phyloP scores from a whole-genome alignment of 2,797 vertebrate genomes.

The Artibeus jamaicensis region DNA sequence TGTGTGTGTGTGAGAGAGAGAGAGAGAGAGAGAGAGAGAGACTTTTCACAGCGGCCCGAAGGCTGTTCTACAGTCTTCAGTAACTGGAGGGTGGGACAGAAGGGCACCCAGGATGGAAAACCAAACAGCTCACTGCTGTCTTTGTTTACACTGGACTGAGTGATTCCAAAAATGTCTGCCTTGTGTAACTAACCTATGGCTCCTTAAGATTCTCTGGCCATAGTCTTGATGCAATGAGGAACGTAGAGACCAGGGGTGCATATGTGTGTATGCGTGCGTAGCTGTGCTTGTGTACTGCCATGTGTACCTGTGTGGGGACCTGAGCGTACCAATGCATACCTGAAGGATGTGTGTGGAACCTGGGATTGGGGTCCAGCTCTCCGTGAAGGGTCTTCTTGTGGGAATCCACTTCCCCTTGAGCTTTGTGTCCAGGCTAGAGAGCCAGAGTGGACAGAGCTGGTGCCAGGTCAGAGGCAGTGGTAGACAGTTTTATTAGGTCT shows the following conservation, averaged over 20 bases:
- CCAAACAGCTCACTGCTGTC: slow-evolving; percentile 17
- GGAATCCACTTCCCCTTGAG: not conserved
- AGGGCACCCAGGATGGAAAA: slow-evolving; percentile 43
- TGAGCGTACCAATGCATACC: not conserved
- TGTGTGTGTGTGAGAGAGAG: not conserved
- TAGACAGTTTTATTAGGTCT: not conserved
- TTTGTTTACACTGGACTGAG: slow-evolving; percentile 49
- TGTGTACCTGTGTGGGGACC: not conserved
- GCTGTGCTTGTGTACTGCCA: not conserved
- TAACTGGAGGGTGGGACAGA: slow-evolving; percentile 38
- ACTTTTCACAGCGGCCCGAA: slow-evolving; percentile 47
- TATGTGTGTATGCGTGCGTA: not conserved
- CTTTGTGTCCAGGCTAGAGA: not conserved
- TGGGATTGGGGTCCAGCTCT: not conserved
- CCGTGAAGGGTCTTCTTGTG: not conserved
- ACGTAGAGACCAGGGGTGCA: not conserved
- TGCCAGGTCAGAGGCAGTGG: not conserved
- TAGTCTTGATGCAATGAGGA: not conserved
- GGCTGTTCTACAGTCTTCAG: slow-evolving; percentile 4
- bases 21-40: not conserved
- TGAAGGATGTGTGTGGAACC: not conserved
- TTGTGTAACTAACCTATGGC: not conserved
- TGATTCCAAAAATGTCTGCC: not conserved
- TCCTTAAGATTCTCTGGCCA: not conserved
- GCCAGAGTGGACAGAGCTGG: not conserved